Evolutionary conservation across 2,113 vertebrate species (phyloP).

Genomic region (Lucifuga dentata): DNA sequence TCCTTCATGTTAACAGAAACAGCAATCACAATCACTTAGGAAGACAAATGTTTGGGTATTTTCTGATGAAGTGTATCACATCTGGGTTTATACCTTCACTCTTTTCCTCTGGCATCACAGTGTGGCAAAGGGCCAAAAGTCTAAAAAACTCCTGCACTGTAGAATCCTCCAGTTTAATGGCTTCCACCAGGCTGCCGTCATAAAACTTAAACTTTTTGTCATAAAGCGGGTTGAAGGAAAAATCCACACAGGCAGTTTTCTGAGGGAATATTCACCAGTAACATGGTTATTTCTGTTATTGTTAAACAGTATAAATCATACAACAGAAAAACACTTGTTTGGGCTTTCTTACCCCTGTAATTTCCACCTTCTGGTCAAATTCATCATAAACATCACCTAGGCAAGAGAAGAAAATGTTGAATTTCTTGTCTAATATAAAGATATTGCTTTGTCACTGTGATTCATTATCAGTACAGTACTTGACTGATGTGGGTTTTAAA

Average conservation of each 20-base stretch:
- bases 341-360: constrained; percentile 77
- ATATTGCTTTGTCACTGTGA: neutral
- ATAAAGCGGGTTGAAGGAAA: constrained; percentile 87
- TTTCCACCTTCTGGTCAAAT: constrained; percentile 79
- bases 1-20: constrained; percentile 73
- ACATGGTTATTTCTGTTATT: neutral
- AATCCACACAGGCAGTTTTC: constrained; percentile 83
- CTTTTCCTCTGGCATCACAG: constrained; percentile 93
- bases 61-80: too few relatives aligned
- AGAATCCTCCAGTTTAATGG: constrained; percentile 83
- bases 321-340: neutral
- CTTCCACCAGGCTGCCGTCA: constrained; percentile 86
- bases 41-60: too few relatives aligned
- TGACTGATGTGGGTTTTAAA: too few relatives aligned
- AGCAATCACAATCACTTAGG: neutral
- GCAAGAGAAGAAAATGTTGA: constrained; percentile 25
- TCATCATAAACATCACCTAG: constrained; percentile 84
- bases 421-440: too few relatives aligned
- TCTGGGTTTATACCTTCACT: constrained; percentile 80
- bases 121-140: constrained; percentile 91
- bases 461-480: too few relatives aligned
- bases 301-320: neutral
- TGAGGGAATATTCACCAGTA: constrained; percentile 44
- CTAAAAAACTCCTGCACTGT: constrained; percentile 90
- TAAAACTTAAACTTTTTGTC: constrained; percentile 88